Base-by-base conservation (phyloP, 2,113 vertebrate genomes). In the Ramphastos sulfuratus region DNA sequence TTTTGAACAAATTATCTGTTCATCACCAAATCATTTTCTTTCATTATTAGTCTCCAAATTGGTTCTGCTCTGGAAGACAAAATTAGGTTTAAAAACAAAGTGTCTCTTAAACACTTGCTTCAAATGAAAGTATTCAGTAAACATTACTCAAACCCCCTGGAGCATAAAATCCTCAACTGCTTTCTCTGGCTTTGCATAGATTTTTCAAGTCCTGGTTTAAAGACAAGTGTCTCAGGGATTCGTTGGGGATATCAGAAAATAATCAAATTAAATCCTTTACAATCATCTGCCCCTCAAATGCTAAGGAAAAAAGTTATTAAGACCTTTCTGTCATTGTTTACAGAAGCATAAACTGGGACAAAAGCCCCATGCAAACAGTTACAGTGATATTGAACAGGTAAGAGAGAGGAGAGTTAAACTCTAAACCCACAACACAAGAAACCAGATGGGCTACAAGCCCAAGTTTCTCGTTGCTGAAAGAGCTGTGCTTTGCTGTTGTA, bases 11-110 rank as follows among this genome's bases (percentile, higher is more conserved):
- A 93, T 94, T 72, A 93, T 90, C 85, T 85, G 69, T 92, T 95
- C 94, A 82, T 96, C n/a, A 5, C 94, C 91, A 88, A 95, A 95
- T 95, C 80, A 96, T 95, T 95, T 92, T 93, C 93, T 86, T 94
- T 96, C 92, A 70, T 94, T 95, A 95, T 95, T 91, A 84, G 92
- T 83, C 80, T 82, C 63, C 95, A 93, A 63, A 96, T 96, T 96
- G 90, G 93, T 95, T 96, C 91, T 95, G 80, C 92, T 96, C 80
- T 88, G 85, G 73, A 91, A 86, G 87, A 78, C 87, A 75, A 80
- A 94, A 81, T 93, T 83, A 90, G 85, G 65, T 88, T 95, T 91
- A 91, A 96, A 94, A 93, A 83, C 73, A 94, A 70, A 81, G 70
- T 48, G 7, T 94, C 66, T 94, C 70, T 86, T 94, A 92, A 93